A percentile compares a stretch with the other conserved stretches of the same genome.
phyloP scores from a whole-genome alignment of 2,797 vertebrate species.

The Poeciliopsis turneri region DNA sequence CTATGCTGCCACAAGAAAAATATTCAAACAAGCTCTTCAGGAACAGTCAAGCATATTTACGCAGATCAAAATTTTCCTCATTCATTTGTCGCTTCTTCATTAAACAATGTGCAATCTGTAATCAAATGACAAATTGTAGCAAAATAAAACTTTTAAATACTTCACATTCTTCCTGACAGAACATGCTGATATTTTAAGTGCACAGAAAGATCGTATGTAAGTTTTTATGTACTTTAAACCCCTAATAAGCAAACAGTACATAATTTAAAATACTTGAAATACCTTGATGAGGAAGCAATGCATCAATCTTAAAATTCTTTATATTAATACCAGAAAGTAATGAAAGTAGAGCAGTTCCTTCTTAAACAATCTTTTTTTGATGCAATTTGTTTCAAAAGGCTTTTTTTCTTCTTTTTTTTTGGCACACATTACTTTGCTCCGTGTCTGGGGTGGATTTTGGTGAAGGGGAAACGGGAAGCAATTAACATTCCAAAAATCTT shows the following conservation, averaged over 20 bases:
- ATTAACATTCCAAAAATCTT: background rate
- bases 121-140: conserved; percentile 14
- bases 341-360: background rate
- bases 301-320: background rate
- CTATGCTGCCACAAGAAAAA: background rate
- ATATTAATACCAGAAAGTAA: background rate
- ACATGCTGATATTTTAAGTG: background rate
- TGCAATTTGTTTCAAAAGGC: background rate
- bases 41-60: background rate
- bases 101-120: conserved; percentile 3
- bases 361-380: background rate
- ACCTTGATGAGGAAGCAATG: background rate
- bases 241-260: background rate
- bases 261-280: background rate
- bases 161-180: background rate
- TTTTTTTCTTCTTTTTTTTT: background rate
- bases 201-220: background rate
- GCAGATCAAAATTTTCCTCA: background rate
- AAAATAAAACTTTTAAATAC: background rate
- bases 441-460: background rate
- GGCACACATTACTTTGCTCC: background rate
- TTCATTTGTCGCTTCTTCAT: background rate
- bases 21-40: conserved; percentile 11
- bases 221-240: background rate
- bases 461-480: conserved; percentile 2